Conservation (phyloP, 2,888 invertebrate species). For the Pterostichus madidus region DNA sequence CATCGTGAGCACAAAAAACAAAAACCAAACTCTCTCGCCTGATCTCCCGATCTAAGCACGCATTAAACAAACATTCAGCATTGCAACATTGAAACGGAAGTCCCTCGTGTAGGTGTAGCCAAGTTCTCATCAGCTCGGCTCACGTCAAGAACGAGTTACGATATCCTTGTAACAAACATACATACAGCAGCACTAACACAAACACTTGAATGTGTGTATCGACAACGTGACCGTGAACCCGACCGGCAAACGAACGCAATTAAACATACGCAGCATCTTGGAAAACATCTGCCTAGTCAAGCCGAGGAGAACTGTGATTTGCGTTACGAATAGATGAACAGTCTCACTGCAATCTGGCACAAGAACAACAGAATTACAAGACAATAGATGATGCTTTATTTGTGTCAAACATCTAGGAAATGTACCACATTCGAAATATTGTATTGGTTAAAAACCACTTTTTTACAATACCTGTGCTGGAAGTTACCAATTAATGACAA, state of each 20-base stretch:
- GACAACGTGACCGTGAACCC: slow-evolving; percentile 61
- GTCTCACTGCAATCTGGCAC: too few species aligned
- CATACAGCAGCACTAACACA: slow-evolving; percentile 41
- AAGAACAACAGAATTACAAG: too few species aligned
- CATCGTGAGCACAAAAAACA: too few species aligned
- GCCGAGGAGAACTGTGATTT: slow-evolving; percentile 1
- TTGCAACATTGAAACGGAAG: slow-evolving; percentile 46
- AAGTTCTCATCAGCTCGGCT: slow-evolving; percentile 28
- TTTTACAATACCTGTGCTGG: too few species aligned
- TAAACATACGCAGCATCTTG: slow-evolving; percentile 61
- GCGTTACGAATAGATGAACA: not conserved
- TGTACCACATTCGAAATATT: too few species aligned
- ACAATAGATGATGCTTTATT: too few species aligned
- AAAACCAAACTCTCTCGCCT: too few species aligned
- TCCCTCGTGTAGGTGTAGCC: slow-evolving; percentile 43
- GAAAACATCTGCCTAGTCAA: slow-evolving; percentile 54
- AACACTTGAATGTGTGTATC: slow-evolving; percentile 3
- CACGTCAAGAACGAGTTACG: slow-evolving; percentile 52
- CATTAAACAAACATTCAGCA: slow-evolving; percentile 7
- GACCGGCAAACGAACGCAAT: slow-evolving; percentile 45
- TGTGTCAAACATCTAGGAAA: too few species aligned
- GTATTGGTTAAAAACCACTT: too few species aligned
- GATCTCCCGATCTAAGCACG: not conserved
- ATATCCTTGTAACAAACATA: slow-evolving; percentile 41
- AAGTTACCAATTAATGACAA: too few species aligned